Evolutionary conservation across 2,113 vertebrate genomes (phyloP), one percentile per base, ranked within the genome.

Genomic region (Xiphorhynchus elegans): DNA sequence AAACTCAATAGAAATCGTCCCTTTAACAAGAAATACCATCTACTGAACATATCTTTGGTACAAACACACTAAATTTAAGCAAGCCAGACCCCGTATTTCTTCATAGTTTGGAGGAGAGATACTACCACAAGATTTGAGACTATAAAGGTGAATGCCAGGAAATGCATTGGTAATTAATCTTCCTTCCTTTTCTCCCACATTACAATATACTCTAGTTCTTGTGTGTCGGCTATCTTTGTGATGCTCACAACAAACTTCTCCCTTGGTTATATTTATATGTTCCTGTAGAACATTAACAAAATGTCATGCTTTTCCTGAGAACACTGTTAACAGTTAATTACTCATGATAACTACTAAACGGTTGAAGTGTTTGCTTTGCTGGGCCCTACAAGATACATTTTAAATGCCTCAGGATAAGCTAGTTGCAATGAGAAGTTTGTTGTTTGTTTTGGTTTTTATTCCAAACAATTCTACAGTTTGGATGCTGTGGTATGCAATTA

Each of bases 281-380:
- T 88, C 21, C 60, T 29, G 63, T 47, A 88, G 79, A 96, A 95
- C 72, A 74, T 83, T 93, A 92, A 96, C 60, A 70, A 86, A 93
- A 86, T 81, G 53, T 84, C 73, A 49, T 0, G 4, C 56, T 94
- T 95, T 91, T 76, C 68, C 40, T 29, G n/a, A 94, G 79, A 84
- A 75, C 44, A 44, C 73, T 74, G 39, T 77, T 83, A 95, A 59
- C 63, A 70, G 85, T 83, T 90, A 90, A 91, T 96, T 90, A 90
- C 82, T 94, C 59, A 46, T 11, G 81, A 50, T 80, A 95, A 87
- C 62, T 80, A 25, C 40, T 28, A 25, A 56, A 55, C 16, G 1
- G 11, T 19, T 56, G 60, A 83, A 74, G 52, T 92, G 90, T 95
- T 96, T 95, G 95, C 85, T 86, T 93, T 90, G n/a, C 63, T 39